Base-by-base conservation (phyloP, 2,797 vertebrate genomes). In the Jordanella pulchra region DNA sequence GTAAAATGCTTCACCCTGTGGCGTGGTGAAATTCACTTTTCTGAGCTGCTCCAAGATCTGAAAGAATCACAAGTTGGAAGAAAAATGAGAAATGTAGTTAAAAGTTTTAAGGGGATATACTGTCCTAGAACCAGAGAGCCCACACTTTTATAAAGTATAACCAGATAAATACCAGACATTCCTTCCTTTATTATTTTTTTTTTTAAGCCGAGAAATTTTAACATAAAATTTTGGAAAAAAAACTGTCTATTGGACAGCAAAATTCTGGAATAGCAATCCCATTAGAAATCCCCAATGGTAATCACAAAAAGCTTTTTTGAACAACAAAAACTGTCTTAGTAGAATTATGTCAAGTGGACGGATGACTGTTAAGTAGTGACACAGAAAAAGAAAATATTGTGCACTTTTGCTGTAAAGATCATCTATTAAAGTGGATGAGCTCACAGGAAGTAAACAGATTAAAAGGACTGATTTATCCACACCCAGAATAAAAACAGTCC, bases 1-100 rank as follows among this genome's bases (percentile, higher is more conserved):
- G 83, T 90, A 89, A 80, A 95, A 91, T 7, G 18, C 47, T 73
- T 93, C 93, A 2, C 90, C 92, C 15, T 92, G 86, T 50, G 89
- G 89, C 4, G 93, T 94, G 64, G 84, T 92, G 85, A 94, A 92
- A 65, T 87, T 87, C n/a, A 95, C 82, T 1, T 77, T 67, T 35
- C 75, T 78, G 67, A 95, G 71, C 44, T 93, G 84, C 67, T 89
- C 80, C 75, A 93, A 72, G 1, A 94, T 68, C 93, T 95, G 63
- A 42, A 75, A 69, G 35, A 47, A 69, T 35, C 2, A 61, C 53
- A 67, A 80, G 14, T 30, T 21, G 15, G 39, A 21, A 73, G 1
- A 18, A 25, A 42, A 25, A 35, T 28, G 23, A 51, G 15, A n/a
- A n/a, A n/a, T n/a, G n/a, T n/a, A n/a, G n/a, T n/a, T n/a, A n/a